Base-by-base conservation (phyloP, 2,888 invertebrate species). In the Cephus sareptanus region DNA sequence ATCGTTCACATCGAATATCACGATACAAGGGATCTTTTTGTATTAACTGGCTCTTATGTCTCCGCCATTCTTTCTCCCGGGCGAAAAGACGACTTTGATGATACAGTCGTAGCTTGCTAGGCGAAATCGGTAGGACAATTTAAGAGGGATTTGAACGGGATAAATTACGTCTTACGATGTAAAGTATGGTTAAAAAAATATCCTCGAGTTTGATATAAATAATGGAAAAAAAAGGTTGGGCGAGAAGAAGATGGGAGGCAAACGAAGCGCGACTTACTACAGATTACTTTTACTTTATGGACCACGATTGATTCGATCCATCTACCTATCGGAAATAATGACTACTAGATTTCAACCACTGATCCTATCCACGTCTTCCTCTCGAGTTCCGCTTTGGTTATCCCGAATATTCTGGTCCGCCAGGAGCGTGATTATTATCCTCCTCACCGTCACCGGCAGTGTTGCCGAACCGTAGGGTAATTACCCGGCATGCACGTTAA, bases 401-500 rank as follows among this genome's bases (percentile, higher is more conserved):
- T 34, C 71, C 15, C 31, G 33, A 71, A 71, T 71, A 31, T 33
- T 23, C 71, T 71, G 31, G 71, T 71, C 31, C 71, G 12, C 71
- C 71, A 71, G 33, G 31, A 71, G 71, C 34, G 71, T 71, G 71
- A 34, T 34, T 71, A 71, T 71, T 71, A 71, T 71, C 71, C 71
- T 71, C 31, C 71, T 33, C 71, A 4, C 31, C 71, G 71, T 79
- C 75, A 80, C 79, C 77, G n/a, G 69, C 75, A 69, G 69, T 69
- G 31, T 71, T 82, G 74, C 75, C 79, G 79, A 85, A 82, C 81
- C 76, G 79, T 84, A 76, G 40, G 81, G 79, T 85, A 85, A 84
- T 85, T 85, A 82, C 81, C 76, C 77, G 76, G 81, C 81, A 85
- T 78, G 75, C 74, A 73, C 73, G 76, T 79, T 83, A 84, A 85